These are phyloP conservation scores for Notodonta ziczac DNA, from an alignment of 2,888 invertebrate genomes.

Conservation along the genomic window DNA sequence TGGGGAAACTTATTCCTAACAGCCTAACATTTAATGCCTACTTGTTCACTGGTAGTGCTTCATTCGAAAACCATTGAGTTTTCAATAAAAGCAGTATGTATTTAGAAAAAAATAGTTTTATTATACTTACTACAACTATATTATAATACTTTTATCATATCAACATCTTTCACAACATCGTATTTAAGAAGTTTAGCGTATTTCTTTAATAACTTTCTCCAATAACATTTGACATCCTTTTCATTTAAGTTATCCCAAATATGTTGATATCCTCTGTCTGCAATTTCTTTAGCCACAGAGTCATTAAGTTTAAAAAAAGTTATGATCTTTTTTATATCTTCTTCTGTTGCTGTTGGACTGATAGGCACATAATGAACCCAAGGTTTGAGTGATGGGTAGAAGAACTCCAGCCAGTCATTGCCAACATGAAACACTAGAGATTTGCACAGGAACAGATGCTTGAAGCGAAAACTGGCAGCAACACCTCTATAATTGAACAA, in stretches of 20 bases:
- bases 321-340: slow-evolving; percentile 89
- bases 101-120: not conserved
- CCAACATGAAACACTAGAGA: slow-evolving; percentile 98
- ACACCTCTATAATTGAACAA: slow-evolving; percentile 98
- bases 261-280: slow-evolving; percentile 91
- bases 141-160: slow-evolving; percentile 56
- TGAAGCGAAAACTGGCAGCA: slow-evolving; percentile 98
- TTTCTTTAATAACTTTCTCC: slow-evolving; percentile 89
- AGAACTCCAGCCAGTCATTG: slow-evolving; percentile 97
- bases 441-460: slow-evolving; percentile 96
- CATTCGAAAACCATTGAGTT: too few species aligned
- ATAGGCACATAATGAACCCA: slow-evolving; percentile 99
- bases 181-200: slow-evolving; percentile 91
- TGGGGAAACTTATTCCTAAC: too few species aligned
- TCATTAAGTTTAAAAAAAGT: slow-evolving; percentile 92
- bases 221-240: slow-evolving; percentile 94
- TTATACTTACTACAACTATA: not conserved
- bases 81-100: not conserved
- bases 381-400: slow-evolving; percentile 94
- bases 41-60: too few species aligned
- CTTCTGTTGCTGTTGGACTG: slow-evolving; percentile 84
- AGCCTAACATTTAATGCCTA: not conserved
- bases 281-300: slow-evolving; percentile 89
- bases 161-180: slow-evolving; percentile 84
- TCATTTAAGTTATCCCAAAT: slow-evolving; percentile 93